Base-by-base conservation (phyloP, 1,140 invertebrate species). In the Elymnias hypermnestra region DNA sequence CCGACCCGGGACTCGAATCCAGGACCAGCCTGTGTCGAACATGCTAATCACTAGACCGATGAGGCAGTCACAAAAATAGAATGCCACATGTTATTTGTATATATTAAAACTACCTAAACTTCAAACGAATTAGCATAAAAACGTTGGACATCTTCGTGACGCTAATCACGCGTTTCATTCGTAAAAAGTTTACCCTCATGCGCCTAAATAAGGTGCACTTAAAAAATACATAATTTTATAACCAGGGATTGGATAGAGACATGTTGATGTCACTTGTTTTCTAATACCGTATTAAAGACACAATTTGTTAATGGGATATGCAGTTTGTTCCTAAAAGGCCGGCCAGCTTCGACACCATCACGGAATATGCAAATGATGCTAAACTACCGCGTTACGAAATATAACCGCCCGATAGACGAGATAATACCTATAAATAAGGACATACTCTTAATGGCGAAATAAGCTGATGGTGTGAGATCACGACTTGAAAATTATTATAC, bases 401-500 rank as follows among this genome's bases (percentile, higher is more conserved):
- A 56, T 65, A 55, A 64, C 63, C 60, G 55, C 43, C 71, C 68
- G 69, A 77, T 81, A 72, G 62, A 72, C 74, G 71, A 75, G 66
- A 79, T 81, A 75, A 77, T 77, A 76, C 67, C 73, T 69, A 70
- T 76, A 81, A 83, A 79, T 79, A 79, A 78, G 73, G 70, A 73
- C 73, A 63, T 58, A 73, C 69, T 71, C 66, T 70, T 82, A 83
- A 71, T 72, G 69, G 61, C 60, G 69, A 75, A 83, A 75, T 74
- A 83, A 72, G 64, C 63, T 78, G 72, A 79, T 78, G 68, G 59
- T 72, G 74, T 72, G 60, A 78, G 71, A 81, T 75, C 74, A 81
- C 74, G 75, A 78, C 67, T 75, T 66, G 54, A 54, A 72, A 78
- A 73, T 75, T 75, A 76, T 77, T 67, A 63, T 61, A 53, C 59